phyloP scores from a whole-genome alignment of 2,797 vertebrate genomes.

The Falco columbarius region DNA sequence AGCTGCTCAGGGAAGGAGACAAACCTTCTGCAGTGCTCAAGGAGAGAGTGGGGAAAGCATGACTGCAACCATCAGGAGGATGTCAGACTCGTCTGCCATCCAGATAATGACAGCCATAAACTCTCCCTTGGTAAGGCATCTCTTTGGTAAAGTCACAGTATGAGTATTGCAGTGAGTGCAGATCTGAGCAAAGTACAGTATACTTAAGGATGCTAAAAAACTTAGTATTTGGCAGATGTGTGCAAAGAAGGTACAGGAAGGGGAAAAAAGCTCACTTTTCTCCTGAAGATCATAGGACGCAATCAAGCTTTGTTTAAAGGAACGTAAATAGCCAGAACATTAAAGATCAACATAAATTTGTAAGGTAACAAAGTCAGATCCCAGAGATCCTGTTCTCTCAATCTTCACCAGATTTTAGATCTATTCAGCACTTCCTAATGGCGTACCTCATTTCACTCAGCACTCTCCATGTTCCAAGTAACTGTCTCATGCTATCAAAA shows the following conservation, averaged over 20 bases:
- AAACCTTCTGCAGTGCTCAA: constrained; percentile 83
- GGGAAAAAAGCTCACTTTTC: not conserved
- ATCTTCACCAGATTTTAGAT: not conserved
- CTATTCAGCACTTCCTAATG: not conserved
- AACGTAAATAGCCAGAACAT: not conserved
- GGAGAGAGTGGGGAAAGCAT: constrained; percentile 86
- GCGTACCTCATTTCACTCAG: not conserved
- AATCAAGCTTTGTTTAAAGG: not conserved
- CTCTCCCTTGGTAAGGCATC: constrained; percentile 80
- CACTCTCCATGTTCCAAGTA: not conserved
- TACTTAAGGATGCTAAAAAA: not conserved
- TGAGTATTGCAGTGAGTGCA: not conserved
- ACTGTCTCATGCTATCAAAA: not conserved
- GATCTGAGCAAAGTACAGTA: not conserved
- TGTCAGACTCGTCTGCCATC: constrained; percentile 84
- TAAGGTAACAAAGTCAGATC: not conserved
- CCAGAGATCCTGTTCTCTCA: not conserved
- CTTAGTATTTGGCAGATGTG: not conserved
- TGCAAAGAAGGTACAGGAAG: not conserved
- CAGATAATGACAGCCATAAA: constrained; percentile 75
- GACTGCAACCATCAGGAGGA: constrained; percentile 92
- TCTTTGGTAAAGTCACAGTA: not conserved
- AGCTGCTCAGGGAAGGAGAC: constrained; percentile 91
- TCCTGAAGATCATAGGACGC: not conserved
- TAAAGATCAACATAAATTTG: not conserved